Evolutionary conservation across 2,113 vertebrate genomes (phyloP), one percentile per base, ranked within the genome.

Genomic region (Capreolus pygargus): DNA sequence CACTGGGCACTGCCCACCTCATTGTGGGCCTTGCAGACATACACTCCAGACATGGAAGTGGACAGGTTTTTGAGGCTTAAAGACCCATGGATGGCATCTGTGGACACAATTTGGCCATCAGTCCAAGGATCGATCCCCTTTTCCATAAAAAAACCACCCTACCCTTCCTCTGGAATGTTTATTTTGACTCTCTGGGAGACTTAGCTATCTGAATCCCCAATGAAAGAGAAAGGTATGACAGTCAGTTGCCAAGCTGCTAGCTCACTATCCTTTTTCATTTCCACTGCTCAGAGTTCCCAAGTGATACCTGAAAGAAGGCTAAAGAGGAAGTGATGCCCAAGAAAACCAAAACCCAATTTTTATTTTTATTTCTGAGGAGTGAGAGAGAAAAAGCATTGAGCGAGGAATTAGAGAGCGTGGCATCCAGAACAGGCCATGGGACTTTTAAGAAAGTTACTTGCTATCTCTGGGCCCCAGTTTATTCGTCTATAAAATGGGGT

Each of bases 31-130:
- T 89, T 99, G 98, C 99, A 99, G 97, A 98, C 54, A 45, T 99
- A 99, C 93, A 99, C 98, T 89, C 99, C 99, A 0, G 99, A 99
- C 99, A 99, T 99, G 95, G 99, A 99, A 1, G 96, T 96, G 79
- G 98, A 99, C 94, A 99, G 98, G 96, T 99, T 99, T 93, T 45
- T 99, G 90, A 99, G 98, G 67, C 92, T 99, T 97, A 99, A 98
- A 2, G 98, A 98, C 30, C 99, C 99, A 0, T 57, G 97, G 45
- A 94, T 96, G 55, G 98, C 97, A 96, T 99, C 99, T 99, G 87
- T 39, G 85, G 82, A 92, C 39, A 97, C 82, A 97, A 91, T 64
- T 52, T 57, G 90, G 86, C 47, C 19, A 45, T 98, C 28, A 97
- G 90, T n/a, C 30, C 61, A 92, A 52, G 19, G 47, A 76, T 7